A percentile compares a stretch with the other conserved stretches of the same genome.
phyloP scores from a whole-genome alignment of 2,797 vertebrate species.

The Gymnoscopelus microlampas region DNA sequence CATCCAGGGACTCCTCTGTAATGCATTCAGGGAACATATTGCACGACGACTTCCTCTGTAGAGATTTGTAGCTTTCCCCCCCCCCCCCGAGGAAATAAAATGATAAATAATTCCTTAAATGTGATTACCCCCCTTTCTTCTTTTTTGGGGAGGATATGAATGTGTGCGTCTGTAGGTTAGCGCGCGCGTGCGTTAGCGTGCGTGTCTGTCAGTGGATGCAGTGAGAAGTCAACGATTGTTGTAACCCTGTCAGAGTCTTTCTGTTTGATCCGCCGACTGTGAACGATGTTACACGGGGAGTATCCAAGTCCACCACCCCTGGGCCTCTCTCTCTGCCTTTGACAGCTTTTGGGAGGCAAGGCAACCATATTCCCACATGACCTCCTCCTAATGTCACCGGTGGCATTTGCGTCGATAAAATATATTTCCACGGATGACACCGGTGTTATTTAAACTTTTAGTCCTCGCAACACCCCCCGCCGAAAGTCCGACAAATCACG shows the following conservation, averaged over 20 bases:
- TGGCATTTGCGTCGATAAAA: constrained; percentile 47
- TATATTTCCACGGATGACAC: constrained; percentile 36
- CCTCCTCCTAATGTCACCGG: constrained; percentile 47
- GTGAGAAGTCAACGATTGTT: constrained; percentile 60
- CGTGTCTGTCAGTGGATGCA: constrained; percentile 9
- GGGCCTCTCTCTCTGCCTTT: constrained; percentile 39
- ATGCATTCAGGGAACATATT: constrained; percentile 79
- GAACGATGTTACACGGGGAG: constrained; percentile 59
- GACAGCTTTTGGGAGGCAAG: constrained; percentile 67
- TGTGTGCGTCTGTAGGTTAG: constrained; percentile 19
- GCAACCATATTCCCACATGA: constrained; percentile 49
- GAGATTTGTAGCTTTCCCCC: constrained; percentile 65
- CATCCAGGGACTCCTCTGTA: constrained; percentile 74
- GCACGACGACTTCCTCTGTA: constrained; percentile 68
- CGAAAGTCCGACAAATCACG: background rate
- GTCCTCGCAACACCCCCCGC: background rate
- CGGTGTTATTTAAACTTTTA: constrained; percentile 25
- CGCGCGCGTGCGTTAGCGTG: constrained; percentile 30
- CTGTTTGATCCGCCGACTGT: constrained; percentile 60
- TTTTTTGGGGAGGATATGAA: constrained; percentile 43
- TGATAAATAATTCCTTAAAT: constrained; percentile 79
- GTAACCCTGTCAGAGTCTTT: constrained; percentile 64
- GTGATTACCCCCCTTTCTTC: constrained; percentile 62
- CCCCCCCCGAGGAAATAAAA: constrained; percentile 64
- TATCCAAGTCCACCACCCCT: constrained; percentile 52